phyloP scores from a whole-genome alignment of 2,113 vertebrate genomes.

The Engraulis encrasicolus region DNA sequence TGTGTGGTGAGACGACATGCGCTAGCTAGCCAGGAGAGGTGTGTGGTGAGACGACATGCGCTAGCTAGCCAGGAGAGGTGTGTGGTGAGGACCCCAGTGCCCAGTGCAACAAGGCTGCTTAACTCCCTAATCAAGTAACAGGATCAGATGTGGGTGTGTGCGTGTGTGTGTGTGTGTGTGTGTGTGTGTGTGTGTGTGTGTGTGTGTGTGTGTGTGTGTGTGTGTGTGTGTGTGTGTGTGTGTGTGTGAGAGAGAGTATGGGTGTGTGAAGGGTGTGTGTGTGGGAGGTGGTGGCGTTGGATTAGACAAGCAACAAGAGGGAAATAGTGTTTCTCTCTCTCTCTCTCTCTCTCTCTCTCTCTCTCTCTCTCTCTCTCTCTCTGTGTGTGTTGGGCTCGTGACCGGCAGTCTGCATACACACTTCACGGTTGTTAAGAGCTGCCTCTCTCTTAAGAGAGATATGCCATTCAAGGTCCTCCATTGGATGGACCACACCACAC shows the following conservation, averaged over 20 bases:
- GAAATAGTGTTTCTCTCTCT: slow-evolving; percentile 13
- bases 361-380: slow-evolving; percentile 20
- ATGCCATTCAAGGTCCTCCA: not conserved
- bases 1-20: too few relatives aligned
- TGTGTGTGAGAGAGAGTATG: not conserved
- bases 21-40: too few relatives aligned
- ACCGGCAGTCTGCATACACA: slow-evolving; percentile 11
- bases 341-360: not conserved
- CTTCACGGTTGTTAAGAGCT: not conserved
- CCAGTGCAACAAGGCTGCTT: slow-evolving; percentile 25
- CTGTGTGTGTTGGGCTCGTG: slow-evolving; percentile 20
- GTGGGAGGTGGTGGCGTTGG: slow-evolving; percentile 6
- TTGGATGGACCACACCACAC: not conserved
- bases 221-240: not conserved
- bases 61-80: too few relatives aligned
- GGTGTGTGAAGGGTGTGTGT: not conserved
- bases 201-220: not conserved
- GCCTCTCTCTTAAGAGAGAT: not conserved
- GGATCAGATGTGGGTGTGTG: slow-evolving; percentile 20
- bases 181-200: not conserved
- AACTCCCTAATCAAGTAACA: slow-evolving; percentile 38
- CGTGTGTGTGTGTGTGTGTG: not conserved
- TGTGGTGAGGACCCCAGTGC: slow-evolving; percentile 6
- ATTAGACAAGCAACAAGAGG: not conserved
- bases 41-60: too few relatives aligned